phyloP scores from a whole-genome alignment of 2,888 invertebrate species.

The Anarsia innoxiella region DNA sequence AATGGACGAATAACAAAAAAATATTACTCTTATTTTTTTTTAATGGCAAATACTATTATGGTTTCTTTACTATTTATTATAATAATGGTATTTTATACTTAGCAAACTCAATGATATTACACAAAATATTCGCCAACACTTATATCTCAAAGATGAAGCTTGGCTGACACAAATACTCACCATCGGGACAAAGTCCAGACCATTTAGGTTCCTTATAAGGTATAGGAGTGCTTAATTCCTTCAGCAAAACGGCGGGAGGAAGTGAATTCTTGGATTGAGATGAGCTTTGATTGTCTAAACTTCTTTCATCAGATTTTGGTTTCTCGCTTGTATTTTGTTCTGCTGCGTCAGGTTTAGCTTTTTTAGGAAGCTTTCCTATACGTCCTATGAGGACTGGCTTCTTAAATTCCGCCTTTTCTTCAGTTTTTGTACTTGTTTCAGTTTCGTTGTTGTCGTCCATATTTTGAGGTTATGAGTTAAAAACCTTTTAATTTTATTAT shows the following conservation, averaged over 20 bases:
- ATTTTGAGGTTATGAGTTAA: conserved; percentile 16
- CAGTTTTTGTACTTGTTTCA: conserved; percentile 20
- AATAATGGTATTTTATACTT: no score
- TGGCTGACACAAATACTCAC: conserved; percentile 27
- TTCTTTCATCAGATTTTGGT: no score
- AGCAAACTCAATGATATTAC: no score
- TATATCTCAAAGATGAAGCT: no score
- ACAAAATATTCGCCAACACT: no score
- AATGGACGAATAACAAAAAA: no score
- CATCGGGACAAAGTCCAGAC: conserved; percentile 80
- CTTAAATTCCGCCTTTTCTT: conserved; percentile 57
- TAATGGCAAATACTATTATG: no score
- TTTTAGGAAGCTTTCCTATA: conserved; percentile 70
- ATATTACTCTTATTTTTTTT: no score
- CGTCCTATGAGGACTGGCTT: conserved; percentile 72
- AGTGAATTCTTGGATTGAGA: conserved; percentile 29
- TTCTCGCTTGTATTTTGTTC: no score
- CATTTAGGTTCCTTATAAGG: conserved; percentile 88
- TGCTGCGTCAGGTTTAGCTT: conserved; percentile 35
- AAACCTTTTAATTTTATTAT: no score
- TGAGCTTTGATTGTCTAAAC: background rate
- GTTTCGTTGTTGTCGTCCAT: conserved; percentile 16
- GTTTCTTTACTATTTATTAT: no score
- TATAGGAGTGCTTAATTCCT: conserved; percentile 59
- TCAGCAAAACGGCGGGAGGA: conserved; percentile 43